phyloP scores from a whole-genome alignment of 2,113 vertebrate genomes.

The Malurus alboscapulatus region DNA sequence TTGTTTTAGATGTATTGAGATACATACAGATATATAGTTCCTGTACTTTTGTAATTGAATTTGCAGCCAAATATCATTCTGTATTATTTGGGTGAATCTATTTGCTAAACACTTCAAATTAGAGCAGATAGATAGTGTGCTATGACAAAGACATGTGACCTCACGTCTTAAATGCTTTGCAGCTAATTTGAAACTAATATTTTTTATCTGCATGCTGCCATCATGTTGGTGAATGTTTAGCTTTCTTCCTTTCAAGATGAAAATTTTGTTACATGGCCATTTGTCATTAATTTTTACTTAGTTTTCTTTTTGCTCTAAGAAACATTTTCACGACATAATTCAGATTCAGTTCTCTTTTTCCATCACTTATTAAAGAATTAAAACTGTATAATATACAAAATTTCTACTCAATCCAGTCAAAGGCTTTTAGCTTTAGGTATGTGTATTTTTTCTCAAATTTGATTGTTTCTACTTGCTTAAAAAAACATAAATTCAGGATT shows the following conservation, averaged over 20 bases:
- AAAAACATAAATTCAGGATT: background rate
- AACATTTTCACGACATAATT: background rate
- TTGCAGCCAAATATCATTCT: background rate
- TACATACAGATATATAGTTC: background rate
- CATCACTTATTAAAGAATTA: background rate
- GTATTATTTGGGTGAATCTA: background rate
- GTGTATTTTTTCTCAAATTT: background rate
- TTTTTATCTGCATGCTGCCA: background rate
- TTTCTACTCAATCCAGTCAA: background rate
- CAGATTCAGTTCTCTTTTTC: background rate
- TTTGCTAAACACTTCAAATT: background rate
- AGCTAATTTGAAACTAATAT: background rate
- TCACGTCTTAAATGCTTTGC: background rate
- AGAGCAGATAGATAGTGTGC: background rate
- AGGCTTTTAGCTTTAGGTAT: background rate
- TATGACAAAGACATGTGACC: background rate
- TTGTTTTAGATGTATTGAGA: background rate
- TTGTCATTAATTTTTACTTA: background rate
- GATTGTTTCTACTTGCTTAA: background rate
- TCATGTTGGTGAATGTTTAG: background rate
- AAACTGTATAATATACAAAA: background rate
- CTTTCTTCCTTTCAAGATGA: background rate
- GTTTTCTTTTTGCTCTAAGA: background rate
- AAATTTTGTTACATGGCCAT: background rate
- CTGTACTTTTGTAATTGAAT: background rate